Evolutionary conservation across 2,888 invertebrate genomes (phyloP).

Genomic region (Drosophila macrospina): DNA sequence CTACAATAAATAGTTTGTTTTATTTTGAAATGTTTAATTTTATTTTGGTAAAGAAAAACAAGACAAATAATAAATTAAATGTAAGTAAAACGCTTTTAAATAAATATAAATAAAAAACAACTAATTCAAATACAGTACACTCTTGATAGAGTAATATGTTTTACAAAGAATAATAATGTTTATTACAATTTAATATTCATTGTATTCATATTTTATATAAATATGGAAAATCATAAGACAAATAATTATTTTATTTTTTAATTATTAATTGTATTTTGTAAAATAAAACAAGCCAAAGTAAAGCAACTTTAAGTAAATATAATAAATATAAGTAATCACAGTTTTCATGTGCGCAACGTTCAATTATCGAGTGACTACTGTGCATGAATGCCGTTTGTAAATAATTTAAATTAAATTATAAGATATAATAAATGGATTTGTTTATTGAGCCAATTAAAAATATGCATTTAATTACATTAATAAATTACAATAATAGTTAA

Average conservation of each 20-base stretch:
- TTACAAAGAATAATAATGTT: too few species aligned
- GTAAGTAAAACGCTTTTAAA: background rate
- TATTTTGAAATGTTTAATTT: background rate
- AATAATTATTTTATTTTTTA: background rate
- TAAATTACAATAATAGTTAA: background rate
- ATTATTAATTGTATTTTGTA: background rate
- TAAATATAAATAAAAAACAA: too few species aligned
- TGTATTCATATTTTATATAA: background rate
- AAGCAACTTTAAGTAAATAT: background rate
- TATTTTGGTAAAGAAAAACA: background rate
- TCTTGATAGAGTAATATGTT: too few species aligned
- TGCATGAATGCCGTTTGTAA: background rate
- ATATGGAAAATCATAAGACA: background rate
- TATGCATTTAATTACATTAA: background rate
- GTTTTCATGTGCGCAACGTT: constrained; percentile 2
- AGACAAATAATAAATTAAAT: background rate
- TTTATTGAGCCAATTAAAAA: background rate
- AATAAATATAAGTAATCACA: constrained; percentile 10
- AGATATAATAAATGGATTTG: background rate
- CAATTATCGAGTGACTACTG: constrained; percentile 12
- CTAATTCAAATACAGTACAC: background rate
- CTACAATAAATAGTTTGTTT: background rate
- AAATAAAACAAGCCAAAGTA: background rate
- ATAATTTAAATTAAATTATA: background rate
- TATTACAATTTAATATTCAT: background rate